phyloP scores from a whole-genome alignment of 2,113 vertebrate genomes.

The Colossoma macropomum region DNA sequence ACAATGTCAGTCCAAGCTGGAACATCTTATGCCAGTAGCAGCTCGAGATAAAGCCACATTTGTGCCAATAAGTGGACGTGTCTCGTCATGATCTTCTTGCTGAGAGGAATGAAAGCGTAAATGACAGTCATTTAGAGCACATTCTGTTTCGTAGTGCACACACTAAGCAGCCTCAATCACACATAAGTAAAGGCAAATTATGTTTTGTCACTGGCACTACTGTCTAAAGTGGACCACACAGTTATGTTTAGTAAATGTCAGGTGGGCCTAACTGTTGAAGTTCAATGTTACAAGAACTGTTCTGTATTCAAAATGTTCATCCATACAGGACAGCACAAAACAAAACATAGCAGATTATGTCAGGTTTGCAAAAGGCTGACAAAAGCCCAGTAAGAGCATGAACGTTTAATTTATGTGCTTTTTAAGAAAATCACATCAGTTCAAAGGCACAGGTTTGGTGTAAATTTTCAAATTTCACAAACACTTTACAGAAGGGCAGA shows the following conservation, averaged over 20 bases:
- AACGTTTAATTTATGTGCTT: too few species aligned
- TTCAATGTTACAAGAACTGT: not conserved
- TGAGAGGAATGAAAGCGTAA: not conserved
- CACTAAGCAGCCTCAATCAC: not conserved
- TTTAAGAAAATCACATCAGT: too few species aligned
- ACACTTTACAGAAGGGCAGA: too few species aligned
- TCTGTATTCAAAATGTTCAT: too few species aligned
- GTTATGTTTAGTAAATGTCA: not conserved
- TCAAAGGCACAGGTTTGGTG: too few species aligned
- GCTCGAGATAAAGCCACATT: not conserved
- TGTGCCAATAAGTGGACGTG: not conserved
- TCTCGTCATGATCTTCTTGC: not conserved
- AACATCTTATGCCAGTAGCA: not conserved
- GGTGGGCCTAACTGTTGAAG: not conserved
- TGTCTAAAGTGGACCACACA: not conserved
- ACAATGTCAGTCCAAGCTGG: slow-evolving; percentile 56
- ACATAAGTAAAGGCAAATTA: not conserved
- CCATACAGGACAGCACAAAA: not conserved
- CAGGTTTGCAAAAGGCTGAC: too few species aligned
- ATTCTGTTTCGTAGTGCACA: not conserved
- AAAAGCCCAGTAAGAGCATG: too few species aligned
- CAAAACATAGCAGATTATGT: too few species aligned
- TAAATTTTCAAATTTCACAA: too few species aligned
- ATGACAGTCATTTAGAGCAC: not conserved
- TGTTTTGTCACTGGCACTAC: not conserved